Evolutionary conservation across 2,888 invertebrate genomes (phyloP).

Genomic region (Plemyria rubiginata): DNA sequence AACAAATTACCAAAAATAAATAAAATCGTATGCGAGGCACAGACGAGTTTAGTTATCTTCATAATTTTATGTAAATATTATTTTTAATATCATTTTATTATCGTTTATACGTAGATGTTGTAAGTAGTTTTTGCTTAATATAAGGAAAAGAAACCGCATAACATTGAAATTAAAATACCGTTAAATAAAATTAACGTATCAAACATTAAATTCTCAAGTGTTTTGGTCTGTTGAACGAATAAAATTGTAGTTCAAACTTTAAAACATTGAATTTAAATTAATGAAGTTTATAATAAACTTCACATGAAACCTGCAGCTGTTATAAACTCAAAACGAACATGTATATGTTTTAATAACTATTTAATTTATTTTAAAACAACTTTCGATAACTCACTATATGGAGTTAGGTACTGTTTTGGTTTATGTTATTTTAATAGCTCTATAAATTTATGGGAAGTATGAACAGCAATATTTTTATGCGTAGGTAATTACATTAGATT

Average conservation of each 20-base stretch:
- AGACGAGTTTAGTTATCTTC: no score
- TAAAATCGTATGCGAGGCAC: no score
- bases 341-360: constrained; percentile 51
- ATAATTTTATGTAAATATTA: neutral
- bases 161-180: constrained; percentile 6
- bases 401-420: constrained; percentile 36
- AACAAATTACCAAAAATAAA: no score
- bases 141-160: constrained; percentile 4
- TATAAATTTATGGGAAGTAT: constrained; percentile 57
- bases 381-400: constrained; percentile 45
- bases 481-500: constrained; percentile 61
- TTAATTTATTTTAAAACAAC: constrained; percentile 49
- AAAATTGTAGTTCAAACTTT: neutral
- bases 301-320: constrained; percentile 56
- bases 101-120: neutral
- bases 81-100: neutral
- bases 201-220: constrained; percentile 9
- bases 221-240: constrained; percentile 14
- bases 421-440: constrained; percentile 58
- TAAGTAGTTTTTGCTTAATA: neutral
- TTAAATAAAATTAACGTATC: constrained; percentile 23
- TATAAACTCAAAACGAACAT: constrained; percentile 45
- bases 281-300: constrained; percentile 52
- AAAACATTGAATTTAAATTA: constrained; percentile 44
- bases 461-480: constrained; percentile 55